A percentile compares a stretch with the other conserved stretches of the same genome.
phyloP scores from a whole-genome alignment of 2,113 vertebrate genomes.

The Sula dactylatra region DNA sequence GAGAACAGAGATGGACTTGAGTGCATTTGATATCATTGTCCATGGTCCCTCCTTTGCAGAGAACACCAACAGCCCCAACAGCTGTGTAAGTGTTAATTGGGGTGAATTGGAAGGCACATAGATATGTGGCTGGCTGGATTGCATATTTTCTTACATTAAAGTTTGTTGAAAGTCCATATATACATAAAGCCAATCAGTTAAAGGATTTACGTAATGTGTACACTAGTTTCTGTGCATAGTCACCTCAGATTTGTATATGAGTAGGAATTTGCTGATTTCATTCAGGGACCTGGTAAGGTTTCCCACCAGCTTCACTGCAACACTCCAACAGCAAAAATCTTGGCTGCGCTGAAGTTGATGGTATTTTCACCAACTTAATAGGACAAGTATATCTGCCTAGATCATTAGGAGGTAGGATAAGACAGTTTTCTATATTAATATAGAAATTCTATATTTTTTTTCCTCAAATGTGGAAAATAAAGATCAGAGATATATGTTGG shows the following conservation, averaged over 20 bases:
- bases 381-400: neutral
- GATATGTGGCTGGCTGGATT: neutral
- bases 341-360: neutral
- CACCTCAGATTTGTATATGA: neutral
- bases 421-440: neutral
- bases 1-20: neutral
- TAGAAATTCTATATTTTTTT: no score
- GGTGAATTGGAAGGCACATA: neutral
- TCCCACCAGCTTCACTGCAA: neutral
- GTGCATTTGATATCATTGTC: neutral
- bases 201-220: neutral
- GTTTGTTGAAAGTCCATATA: neutral
- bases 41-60: neutral
- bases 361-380: neutral
- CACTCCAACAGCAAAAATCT: neutral
- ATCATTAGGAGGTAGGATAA: neutral
- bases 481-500: neutral
- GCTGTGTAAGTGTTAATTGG: neutral
- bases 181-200: neutral
- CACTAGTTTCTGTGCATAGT: neutral
- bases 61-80: neutral
- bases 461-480: neutral
- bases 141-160: neutral
- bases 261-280: neutral
- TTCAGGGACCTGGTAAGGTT: neutral